Evolutionary conservation across 2,113 vertebrate species (phyloP), one percentile per base, ranked within the genome.

Genomic region (Thryonomys swinderianus): DNA sequence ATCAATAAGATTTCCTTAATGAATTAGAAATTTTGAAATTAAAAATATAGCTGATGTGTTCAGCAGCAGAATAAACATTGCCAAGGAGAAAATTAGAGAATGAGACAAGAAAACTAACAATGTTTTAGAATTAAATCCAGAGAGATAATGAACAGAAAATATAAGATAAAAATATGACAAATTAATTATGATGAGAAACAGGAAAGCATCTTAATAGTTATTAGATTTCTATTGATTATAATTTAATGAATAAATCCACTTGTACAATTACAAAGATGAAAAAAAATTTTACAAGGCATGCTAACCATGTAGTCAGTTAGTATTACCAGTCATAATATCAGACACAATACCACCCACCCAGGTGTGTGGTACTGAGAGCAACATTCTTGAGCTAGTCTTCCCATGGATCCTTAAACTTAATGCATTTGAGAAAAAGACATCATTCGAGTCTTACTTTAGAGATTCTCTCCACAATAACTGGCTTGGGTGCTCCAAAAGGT

Each of bases 1-100:
- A 73, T 59, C 73, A 86, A 27, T 79, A 80, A 85, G 6, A 42
- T 86, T 76, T 87, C 32, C 85, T 67, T 92, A 95, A 74, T 20
- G 20, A 88, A 76, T 61, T 69, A 45, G 7, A 92, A 18, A 84
- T 59, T 91, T 64, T 76, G 25, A 82, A 81, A 88, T 88, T 71
- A 69, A 94, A 93, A 83, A 61, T 66, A 48, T 21, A 85, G 48
- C 57, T 94, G 73, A 79, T 34, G 4, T 76, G 6, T 55, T 85
- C 62, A 66, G 30, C 61, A 86, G 30, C 42, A 96, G 17, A 62
- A 37, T 30, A 96, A 32, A 92, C 14, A 90, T 18, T 86, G 40
- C 32, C 80, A 11, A 88, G 95, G 48, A 95, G 21, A 96, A 94
- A 84, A 85, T 84, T 83, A 92, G 25, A 94, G 76, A 96, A 86